These are phyloP conservation scores for Parasteatoda lunata DNA, from an alignment of 2,888 invertebrate genomes.

Conservation along the genomic window DNA sequence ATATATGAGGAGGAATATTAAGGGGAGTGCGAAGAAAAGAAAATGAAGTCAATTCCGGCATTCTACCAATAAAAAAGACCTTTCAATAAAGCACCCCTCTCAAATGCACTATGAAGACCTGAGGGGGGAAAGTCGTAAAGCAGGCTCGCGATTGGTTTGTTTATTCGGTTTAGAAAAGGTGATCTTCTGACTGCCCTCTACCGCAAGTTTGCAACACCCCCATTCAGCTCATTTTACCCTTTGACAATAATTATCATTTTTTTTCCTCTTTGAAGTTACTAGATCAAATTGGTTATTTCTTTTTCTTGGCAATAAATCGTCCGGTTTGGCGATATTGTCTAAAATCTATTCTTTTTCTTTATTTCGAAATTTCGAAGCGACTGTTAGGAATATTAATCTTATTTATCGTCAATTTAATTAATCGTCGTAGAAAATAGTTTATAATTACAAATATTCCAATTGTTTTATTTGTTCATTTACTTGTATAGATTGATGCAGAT, in stretches of 20 bases:
- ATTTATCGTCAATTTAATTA: too few relatives aligned
- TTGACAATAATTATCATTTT: not conserved
- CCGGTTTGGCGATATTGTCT: not conserved
- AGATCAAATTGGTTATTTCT: not conserved
- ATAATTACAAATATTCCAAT: too few relatives aligned
- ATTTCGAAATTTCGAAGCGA: too few relatives aligned
- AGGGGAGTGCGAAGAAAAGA: not conserved
- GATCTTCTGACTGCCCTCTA: not conserved
- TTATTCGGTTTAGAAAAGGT: not conserved
- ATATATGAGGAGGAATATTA: not conserved
- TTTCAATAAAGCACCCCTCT: slow-evolving; percentile 5
- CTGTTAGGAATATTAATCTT: too few relatives aligned
- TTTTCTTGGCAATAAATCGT: not conserved
- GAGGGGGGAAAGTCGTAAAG: not conserved
- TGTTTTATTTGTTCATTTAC: too few relatives aligned
- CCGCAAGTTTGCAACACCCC: not conserved
- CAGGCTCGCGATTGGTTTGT: not conserved
- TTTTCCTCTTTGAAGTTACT: slow-evolving; percentile 2
- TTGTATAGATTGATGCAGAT: too few relatives aligned
- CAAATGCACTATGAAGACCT: not conserved
- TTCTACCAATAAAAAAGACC: not conserved
- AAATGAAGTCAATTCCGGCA: not conserved
- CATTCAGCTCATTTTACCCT: not conserved
- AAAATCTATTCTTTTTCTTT: too few relatives aligned
- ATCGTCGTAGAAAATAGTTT: too few relatives aligned